Evolutionary conservation across 1,140 invertebrate genomes (phyloP).

Genomic region (Chionoecetes opilio): DNA sequence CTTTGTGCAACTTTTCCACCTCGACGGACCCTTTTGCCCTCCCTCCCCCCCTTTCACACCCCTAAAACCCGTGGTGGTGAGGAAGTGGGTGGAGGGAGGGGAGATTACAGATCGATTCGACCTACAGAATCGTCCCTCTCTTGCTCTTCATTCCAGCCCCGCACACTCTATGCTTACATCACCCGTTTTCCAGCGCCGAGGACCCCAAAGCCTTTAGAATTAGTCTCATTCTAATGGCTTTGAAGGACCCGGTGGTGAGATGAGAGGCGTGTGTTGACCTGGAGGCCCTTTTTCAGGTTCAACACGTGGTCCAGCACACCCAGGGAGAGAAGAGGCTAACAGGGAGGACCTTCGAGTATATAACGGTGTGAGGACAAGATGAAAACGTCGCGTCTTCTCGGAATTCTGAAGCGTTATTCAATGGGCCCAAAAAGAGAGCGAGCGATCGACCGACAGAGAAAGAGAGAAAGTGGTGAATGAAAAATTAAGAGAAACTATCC

Average conservation of each 20-base stretch:
- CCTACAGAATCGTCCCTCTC: neutral
- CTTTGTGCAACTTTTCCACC: too few species aligned
- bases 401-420: conserved; percentile 25
- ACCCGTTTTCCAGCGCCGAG: too few species aligned
- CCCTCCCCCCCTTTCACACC: too few species aligned
- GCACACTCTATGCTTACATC: neutral
- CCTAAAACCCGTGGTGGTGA: too few species aligned
- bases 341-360: conserved; percentile 52
- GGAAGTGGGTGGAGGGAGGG: too few species aligned
- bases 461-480: neutral
- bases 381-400: neutral
- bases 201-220: too few species aligned
- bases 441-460: neutral
- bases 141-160: neutral
- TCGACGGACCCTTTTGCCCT: too few species aligned
- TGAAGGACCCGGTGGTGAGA: too few species aligned
- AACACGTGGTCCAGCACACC: conserved; percentile 67
- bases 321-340: conserved; percentile 75
- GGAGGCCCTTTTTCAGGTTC: conserved; percentile 5
- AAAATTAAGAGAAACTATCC: neutral
- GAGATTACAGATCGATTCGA: neutral
- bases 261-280: too few species aligned
- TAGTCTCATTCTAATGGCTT: too few species aligned
- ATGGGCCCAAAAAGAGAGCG: neutral
- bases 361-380: neutral